Evolutionary conservation across 2,797 vertebrate genomes (phyloP), one percentile per base, ranked within the genome.

Genomic region (Rhinoraja longicauda): DNA sequence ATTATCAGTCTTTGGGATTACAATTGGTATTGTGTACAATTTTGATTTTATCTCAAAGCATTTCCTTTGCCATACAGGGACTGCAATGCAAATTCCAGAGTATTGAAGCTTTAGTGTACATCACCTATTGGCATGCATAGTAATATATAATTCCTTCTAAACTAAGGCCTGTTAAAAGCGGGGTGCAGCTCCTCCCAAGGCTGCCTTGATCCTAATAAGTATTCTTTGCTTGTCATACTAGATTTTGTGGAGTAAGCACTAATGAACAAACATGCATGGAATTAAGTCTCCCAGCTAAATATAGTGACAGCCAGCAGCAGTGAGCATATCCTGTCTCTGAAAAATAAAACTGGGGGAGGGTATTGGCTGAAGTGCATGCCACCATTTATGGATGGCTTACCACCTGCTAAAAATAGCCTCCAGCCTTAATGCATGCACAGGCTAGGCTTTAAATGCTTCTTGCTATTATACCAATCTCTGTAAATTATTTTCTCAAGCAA

Each of bases 371-470:
- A 72, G 36, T 75, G 94, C 90, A 93, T 95, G 93, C 94, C 82
- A 72, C 0, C 94, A 94, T 53, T 93, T 93, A 93, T 93, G 88
- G 86, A 93, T 57, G 95, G 86, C 94, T 94, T 92, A 59, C 93
- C 94, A 93, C 93, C 82, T 90, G 73, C 95, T 96, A 95, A 94
- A 95, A 95, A 96, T 97, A 97, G 94, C 94, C 94, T 93, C 93
- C 93, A 24, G 29, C 10, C 78, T 93, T 39, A 36, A 73, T 94
- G 84, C 73, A 94, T 94, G 95, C 93, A 81, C n/a, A 36, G 21
- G 94, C 94, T 97, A 94, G 93, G 93, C 94, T 81, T 93, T 0
- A 39, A 91, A 53, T 36, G 0, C 95, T 95, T 90, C 95, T 94
- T 45, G 93, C 93, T 96, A 95, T 93, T 95, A 62, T 4, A 7